Conservation (phyloP, 2,888 invertebrate species). For the Microctonus hyperodae region DNA sequence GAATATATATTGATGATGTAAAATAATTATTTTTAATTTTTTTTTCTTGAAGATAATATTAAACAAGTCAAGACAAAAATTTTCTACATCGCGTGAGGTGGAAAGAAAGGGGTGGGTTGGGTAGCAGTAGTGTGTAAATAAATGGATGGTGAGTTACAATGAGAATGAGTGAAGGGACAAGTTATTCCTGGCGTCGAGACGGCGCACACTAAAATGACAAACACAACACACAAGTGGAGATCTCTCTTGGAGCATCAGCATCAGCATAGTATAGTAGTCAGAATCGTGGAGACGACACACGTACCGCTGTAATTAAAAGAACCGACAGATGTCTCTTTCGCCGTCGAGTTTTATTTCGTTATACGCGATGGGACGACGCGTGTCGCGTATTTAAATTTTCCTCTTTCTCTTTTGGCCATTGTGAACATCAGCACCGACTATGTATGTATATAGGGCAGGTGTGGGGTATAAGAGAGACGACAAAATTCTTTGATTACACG, state of each 20-base stretch:
- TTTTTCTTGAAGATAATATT: too few species aligned
- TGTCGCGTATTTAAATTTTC: constrained; percentile 33
- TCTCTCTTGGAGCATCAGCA: too few species aligned
- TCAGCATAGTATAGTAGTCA: neutral
- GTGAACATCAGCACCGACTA: neutral
- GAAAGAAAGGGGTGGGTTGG: neutral
- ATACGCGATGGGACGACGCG: constrained; percentile 33
- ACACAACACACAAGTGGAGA: neutral
- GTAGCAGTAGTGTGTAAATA: neutral
- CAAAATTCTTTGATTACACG: constrained; percentile 61
- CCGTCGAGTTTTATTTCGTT: constrained; percentile 62
- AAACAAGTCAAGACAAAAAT: constrained; percentile 27
- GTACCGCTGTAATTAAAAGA: constrained; percentile 62
- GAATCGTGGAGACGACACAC: constrained; percentile 44
- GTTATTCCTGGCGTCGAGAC: neutral
- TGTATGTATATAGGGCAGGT: neutral
- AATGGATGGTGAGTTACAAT: neutral
- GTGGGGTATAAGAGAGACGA: too few species aligned
- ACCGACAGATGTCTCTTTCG: constrained; percentile 62
- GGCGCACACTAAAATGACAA: neutral
- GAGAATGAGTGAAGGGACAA: neutral
- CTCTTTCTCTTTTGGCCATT: constrained; percentile 5
- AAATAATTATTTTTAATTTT: too few species aligned
- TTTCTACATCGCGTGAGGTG: neutral
- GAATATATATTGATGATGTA: too few species aligned